These are phyloP conservation scores for Pseudomugil tenellus DNA, from an alignment of 2,797 vertebrate species.

Conservation along the genomic window DNA sequence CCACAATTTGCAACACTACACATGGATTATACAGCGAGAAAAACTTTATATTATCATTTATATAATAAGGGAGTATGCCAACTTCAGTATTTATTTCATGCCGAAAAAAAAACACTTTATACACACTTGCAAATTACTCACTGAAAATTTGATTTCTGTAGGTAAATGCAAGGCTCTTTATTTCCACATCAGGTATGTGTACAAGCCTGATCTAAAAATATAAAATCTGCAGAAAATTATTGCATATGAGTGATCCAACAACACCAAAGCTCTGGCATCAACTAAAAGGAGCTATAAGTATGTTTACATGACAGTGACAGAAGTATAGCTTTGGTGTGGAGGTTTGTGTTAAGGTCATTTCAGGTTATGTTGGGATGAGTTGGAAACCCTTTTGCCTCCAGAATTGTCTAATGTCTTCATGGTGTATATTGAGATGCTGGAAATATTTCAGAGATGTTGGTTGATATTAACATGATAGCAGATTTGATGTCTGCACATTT, in stretches of 20 bases:
- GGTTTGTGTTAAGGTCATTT: not conserved
- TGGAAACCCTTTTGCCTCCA: not conserved
- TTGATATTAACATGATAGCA: not conserved
- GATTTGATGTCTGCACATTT: not conserved
- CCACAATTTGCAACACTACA: not conserved
- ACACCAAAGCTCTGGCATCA: not conserved
- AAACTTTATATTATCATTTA: not conserved
- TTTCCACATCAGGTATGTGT: not conserved
- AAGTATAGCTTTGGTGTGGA: not conserved
- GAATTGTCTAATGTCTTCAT: not conserved
- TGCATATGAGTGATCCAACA: not conserved
- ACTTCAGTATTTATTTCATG: not conserved
- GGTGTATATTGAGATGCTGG: not conserved
- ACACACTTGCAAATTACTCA: not conserved
- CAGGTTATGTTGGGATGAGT: not conserved
- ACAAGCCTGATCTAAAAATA: not conserved
- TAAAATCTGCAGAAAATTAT: not conserved
- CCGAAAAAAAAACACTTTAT: not conserved
- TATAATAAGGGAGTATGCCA: not conserved
- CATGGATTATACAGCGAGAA: too few species aligned
- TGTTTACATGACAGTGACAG: too few species aligned
- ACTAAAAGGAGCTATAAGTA: not conserved
- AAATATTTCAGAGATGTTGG: not conserved
- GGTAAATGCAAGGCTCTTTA: not conserved
- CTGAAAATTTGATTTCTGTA: not conserved